Percentiles rank a stretch among this genome's conserved stretches.
Conservation (phyloP, 2,888 invertebrate genomes). For the Urechis unicinctus region DNA sequence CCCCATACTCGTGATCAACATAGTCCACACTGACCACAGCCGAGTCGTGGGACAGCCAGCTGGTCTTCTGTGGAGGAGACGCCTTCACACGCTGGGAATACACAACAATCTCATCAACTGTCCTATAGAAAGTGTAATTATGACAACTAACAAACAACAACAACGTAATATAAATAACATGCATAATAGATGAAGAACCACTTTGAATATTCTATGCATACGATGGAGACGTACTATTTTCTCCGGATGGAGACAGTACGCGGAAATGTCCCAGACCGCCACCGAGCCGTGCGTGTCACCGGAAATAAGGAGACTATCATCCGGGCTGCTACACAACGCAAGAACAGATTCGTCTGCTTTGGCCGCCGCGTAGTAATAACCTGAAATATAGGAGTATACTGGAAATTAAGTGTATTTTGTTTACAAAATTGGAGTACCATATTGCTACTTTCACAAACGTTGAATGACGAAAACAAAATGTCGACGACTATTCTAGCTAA, state of each 20-base stretch:
- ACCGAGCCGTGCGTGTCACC: constrained; percentile 45
- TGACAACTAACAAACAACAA: background rate
- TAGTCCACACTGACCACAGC: constrained; percentile 46
- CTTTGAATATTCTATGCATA: too few relatives aligned
- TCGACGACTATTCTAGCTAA: too few relatives aligned
- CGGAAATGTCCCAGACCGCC: constrained; percentile 38
- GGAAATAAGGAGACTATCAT: constrained; percentile 34
- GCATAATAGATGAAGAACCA: too few relatives aligned
- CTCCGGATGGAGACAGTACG: constrained; percentile 31
- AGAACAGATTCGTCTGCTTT: constrained; percentile 40
- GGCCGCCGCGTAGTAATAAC: constrained; percentile 40
- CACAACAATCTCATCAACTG: background rate
- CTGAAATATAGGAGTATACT: constrained; percentile 17
- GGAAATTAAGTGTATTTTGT: too few relatives aligned
- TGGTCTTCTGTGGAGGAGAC: constrained; percentile 26
- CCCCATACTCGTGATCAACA: constrained; percentile 32
- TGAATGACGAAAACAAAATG: background rate
- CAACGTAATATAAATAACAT: constrained; percentile 1
- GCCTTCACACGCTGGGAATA: constrained; percentile 27
- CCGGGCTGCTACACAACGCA: constrained; percentile 33
- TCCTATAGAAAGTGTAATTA: too few relatives aligned
- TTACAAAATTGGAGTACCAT: too few relatives aligned
- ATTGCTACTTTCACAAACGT: background rate
- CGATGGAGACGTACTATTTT: too few relatives aligned
- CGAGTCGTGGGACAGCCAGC: constrained; percentile 43